Evolutionary conservation across 2,888 invertebrate genomes (phyloP), one percentile per base, ranked within the genome.

Genomic region (Gerris lacustris): DNA sequence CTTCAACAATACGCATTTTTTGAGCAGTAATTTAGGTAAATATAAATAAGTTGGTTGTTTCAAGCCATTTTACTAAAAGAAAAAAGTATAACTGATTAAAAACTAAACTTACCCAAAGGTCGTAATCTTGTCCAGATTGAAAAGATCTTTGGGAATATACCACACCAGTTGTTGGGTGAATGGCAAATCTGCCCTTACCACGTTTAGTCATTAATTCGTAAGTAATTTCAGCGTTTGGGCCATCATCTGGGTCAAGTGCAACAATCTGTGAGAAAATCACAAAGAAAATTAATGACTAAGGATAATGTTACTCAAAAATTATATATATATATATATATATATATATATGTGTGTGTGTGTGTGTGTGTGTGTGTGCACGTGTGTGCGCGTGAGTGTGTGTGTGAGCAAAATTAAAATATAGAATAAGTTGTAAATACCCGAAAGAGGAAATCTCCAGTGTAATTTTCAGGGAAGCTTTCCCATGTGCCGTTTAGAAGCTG

Each of bases 231-330:
- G 91, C 91, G 82, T 96, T 96, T 74, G 84, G 86, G 7, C 91
- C 93, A 70, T 83, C 83, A 81, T 96, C 96, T 76, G 84, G 84
- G 81, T 96, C 96, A 75, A 87, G 86, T 15, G 95, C 95, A 75
- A 90, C 83, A 75, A 94, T 90, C 87, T 91, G 82, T 72, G 74
- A 72, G 45, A 4, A 31, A 31, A 31, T 2, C 31, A 31, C 31
- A 31, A 31, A 31, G 31, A 31, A 31, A 31, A 31, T 31, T 4
- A 31, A 31, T 31, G 31, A 31, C 31, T 31, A 4, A 31, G 31
- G 4, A 31, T 31, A 31, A 2, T 31, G 31, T 31, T 31, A 31
- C 31, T 31, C 31, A 1, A 31, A 31, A 31, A 31, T 31, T n/a
- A n/a, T n/a, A n/a, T n/a, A n/a, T n/a, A n/a, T n/a, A n/a, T n/a